Evolutionary conservation across 2,888 invertebrate genomes (phyloP).

Genomic region (Anticlea derivata): DNA sequence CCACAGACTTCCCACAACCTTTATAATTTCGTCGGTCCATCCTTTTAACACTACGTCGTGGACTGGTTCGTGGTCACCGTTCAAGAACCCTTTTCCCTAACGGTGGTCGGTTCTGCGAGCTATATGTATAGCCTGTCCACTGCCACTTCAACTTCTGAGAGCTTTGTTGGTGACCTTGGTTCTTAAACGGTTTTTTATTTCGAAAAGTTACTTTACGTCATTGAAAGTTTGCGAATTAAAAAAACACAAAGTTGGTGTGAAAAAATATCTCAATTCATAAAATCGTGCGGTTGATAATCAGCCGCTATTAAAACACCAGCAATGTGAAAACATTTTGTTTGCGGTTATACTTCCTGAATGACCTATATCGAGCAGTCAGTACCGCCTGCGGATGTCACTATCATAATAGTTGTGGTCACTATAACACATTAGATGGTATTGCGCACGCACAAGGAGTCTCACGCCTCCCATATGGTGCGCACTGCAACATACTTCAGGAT

Average conservation of each 20-base stretch:
- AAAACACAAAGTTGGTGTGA: background rate
- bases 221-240: background rate
- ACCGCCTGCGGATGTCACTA: conserved; percentile 70
- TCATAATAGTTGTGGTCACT: conserved; percentile 55
- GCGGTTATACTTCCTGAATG: conserved; percentile 77
- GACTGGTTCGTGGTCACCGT: too few species aligned
- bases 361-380: conserved; percentile 54
- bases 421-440: conserved; percentile 65
- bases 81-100: too few species aligned
- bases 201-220: too few species aligned
- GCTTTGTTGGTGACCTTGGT: too few species aligned
- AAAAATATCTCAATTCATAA: background rate
- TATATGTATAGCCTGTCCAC: too few species aligned
- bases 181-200: too few species aligned
- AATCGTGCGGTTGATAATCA: conserved; percentile 2
- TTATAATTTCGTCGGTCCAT: too few species aligned
- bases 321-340: conserved; percentile 48
- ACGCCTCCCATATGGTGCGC: conserved; percentile 62
- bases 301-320: conserved; percentile 17
- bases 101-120: too few species aligned
- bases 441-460: conserved; percentile 43
- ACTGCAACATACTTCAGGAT: conserved; percentile 40
- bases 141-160: too few species aligned
- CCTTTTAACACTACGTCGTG: too few species aligned
- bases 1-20: too few species aligned